Conservation (phyloP, 2,113 vertebrate species). For the Limanda limanda region DNA sequence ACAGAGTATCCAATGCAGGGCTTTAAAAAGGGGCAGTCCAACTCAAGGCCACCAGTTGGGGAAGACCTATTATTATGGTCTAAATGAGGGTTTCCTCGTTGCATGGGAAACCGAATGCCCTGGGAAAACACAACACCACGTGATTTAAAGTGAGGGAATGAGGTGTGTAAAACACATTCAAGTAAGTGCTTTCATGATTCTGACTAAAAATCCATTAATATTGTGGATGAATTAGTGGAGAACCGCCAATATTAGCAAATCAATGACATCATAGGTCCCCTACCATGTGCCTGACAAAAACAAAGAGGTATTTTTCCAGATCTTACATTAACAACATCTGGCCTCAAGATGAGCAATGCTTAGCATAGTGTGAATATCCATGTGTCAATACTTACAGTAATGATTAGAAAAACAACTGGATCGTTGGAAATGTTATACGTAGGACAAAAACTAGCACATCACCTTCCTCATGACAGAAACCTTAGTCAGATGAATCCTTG, state of each 20-base stretch:
- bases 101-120: conserved; percentile 24
- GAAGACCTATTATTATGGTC: conserved; percentile 65
- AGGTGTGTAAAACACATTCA: not conserved
- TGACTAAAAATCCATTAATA: not conserved
- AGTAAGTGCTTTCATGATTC: conserved; percentile 16
- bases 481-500: no score
- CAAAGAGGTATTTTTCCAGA: not conserved
- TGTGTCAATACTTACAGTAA: not conserved
- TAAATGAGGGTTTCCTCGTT: conserved; percentile 63
- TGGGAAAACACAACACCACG: conserved; percentile 10
- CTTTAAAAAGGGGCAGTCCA: conserved; percentile 53
- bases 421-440: not conserved
- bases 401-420: not conserved
- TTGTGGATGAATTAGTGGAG: not conserved
- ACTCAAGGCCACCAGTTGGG: conserved; percentile 51
- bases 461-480: not conserved
- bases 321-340: not conserved
- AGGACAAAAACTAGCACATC: no score
- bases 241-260: not conserved
- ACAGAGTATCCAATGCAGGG: conserved; percentile 28
- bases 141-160: conserved; percentile 11
- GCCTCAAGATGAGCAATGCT: not conserved
- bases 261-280: not conserved
- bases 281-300: not conserved
- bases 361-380: not conserved